Base-by-base conservation (phyloP, 2,888 invertebrate species). In the Plusia festucae region DNA sequence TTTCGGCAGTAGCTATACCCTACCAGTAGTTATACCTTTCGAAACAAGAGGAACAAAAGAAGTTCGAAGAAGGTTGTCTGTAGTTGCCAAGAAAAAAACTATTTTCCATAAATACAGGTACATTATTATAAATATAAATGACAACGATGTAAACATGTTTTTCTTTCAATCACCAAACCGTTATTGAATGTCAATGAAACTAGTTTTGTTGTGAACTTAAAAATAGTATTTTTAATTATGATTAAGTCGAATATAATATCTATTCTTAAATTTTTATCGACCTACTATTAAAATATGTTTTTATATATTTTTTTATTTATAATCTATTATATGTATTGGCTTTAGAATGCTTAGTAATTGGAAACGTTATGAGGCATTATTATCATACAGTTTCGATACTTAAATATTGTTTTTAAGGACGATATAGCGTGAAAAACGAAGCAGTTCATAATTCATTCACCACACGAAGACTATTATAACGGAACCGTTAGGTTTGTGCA, bases 401-500 rank as follows among this genome's bases (percentile, higher is more conserved):
- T 57, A 58, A 34, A 49, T 49, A 16, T 61, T 60, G 32, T 60
- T 78, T 73, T 69, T 53, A 60, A 69, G 73, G 70, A 75, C 58
- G 59, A 61, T 55, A 55, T 70, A 56, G 64, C 70, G 70, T 79
- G 64, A 76, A 73, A 79, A 79, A 72, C 69, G 65, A 73, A 82
- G 76, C 75, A 70, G 67, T 72, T 63, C 63, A 78, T 86, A 88
- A 89, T 82, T 78, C 84, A 91, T 90, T 89, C 91, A 85, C 73
- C 73, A 78, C 88, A 87, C 88, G 89, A 78, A 79, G 82, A 78
- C 85, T 84, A 85, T 90, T 90, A 89, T 88, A 86, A 84, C 75
- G 83, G 83, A 83, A 82, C 92, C 91, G 91, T 92, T 93, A 93
- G 85, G 60, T 80, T 82, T 87, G 89, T 89, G 88, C 91, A 89